phyloP scores from a whole-genome alignment of 2,113 vertebrate genomes.

The Emydura subglobosa region DNA sequence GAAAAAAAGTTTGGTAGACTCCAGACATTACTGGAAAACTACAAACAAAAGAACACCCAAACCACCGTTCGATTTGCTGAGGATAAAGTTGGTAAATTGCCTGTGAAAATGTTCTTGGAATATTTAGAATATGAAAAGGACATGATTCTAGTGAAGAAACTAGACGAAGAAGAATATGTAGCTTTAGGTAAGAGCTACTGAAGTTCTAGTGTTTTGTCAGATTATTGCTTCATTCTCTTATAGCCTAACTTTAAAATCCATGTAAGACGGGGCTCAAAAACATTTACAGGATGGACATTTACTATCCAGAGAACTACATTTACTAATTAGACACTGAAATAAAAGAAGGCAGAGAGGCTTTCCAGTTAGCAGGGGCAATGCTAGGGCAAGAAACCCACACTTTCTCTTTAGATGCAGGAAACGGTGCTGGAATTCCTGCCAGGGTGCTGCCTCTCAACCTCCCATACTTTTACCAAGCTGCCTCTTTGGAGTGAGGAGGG shows the following conservation, averaged over 20 bases:
- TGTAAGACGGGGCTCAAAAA: background rate
- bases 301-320: background rate
- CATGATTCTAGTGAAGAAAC: constrained; percentile 81
- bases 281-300: background rate
- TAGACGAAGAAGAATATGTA: constrained; percentile 76
- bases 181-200: constrained; percentile 77
- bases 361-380: background rate
- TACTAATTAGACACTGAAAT: background rate
- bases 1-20: constrained; percentile 86
- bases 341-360: background rate
- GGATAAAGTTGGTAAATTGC: constrained; percentile 76
- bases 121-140: constrained; percentile 89
- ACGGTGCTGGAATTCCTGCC: background rate
- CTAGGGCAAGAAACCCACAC: background rate
- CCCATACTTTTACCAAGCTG: background rate
- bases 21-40: constrained; percentile 83
- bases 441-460: background rate
- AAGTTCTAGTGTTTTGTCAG: background rate
- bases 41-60: constrained; percentile 82
- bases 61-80: constrained; percentile 84
- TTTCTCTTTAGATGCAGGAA: background rate
- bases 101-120: constrained; percentile 88
- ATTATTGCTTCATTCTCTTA: background rate
- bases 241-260: background rate
- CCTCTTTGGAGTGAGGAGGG: background rate